Conservation (phyloP, 2,113 vertebrate species). For the Neodon shergylaensis region DNA sequence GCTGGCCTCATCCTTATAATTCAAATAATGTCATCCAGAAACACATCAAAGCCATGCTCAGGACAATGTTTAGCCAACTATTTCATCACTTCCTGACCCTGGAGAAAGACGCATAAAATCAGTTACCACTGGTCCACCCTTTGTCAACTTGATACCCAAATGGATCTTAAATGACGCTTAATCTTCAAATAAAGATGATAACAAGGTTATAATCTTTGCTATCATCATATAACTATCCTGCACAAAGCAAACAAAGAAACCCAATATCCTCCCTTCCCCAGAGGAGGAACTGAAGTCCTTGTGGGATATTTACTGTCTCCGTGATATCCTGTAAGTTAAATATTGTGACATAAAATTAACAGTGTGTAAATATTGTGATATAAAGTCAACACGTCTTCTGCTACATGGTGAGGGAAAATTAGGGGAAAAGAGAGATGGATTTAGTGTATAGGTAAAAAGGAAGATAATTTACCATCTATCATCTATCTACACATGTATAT, state of each 20-base stretch:
- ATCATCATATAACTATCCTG: background rate
- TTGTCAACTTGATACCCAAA: background rate
- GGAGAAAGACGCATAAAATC: background rate
- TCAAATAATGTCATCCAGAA: background rate
- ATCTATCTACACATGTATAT: background rate
- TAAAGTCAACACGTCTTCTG: background rate
- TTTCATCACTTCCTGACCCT: background rate
- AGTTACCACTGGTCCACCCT: background rate
- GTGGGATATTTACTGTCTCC: background rate
- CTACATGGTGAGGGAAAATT: background rate
- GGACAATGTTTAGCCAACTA: background rate
- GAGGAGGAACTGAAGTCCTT: background rate
- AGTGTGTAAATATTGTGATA: background rate
- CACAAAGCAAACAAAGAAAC: background rate
- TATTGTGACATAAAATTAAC: background rate
- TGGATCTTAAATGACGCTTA: background rate
- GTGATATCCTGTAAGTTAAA: background rate
- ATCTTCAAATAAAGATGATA: background rate
- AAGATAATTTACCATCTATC: background rate
- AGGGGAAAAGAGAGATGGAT: background rate
- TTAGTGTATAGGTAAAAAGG: background rate
- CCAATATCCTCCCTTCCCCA: background rate
- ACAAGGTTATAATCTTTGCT: background rate
- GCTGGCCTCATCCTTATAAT: background rate
- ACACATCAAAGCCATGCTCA: background rate